Conservation (phyloP, 2,888 invertebrate genomes). For the Stenolophus ochropezus region DNA sequence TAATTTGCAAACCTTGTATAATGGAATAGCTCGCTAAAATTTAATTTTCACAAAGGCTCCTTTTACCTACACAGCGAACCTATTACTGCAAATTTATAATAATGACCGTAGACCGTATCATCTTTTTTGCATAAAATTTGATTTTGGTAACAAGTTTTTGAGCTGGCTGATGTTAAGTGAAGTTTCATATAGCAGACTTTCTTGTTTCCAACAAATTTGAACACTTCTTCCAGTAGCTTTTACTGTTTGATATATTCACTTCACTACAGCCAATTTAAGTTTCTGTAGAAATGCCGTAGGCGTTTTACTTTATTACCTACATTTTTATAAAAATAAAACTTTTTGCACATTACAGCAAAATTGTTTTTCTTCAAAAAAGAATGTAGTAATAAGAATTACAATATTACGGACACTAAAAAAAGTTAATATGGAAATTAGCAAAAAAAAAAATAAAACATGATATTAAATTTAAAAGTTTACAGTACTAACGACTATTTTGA, state of each 20-base stretch:
- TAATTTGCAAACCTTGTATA: too few relatives aligned
- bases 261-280: slow-evolving; percentile 9
- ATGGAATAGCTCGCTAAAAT: too few relatives aligned
- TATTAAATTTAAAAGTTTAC: too few relatives aligned
- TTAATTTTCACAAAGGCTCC: too few relatives aligned
- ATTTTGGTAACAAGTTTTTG: not conserved
- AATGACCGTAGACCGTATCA: not conserved
- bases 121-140: not conserved
- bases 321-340: not conserved
- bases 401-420: not conserved
- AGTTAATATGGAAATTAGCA: not conserved
- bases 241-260: not conserved
- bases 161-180: not conserved
- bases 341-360: not conserved
- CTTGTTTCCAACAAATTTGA: slow-evolving; percentile 5
- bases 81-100: too few relatives aligned
- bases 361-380: not conserved
- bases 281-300: slow-evolving; percentile 2
- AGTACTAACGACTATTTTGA: too few relatives aligned
- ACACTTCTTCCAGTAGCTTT: not conserved
- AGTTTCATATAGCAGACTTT: not conserved
- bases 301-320: not conserved
- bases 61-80: too few relatives aligned
- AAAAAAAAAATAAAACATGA: too few relatives aligned
- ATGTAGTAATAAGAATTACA: too few relatives aligned